These are phyloP conservation scores for Kryptolebias marmoratus DNA, from an alignment of 2,113 vertebrate genomes.

Conservation along the genomic window DNA sequence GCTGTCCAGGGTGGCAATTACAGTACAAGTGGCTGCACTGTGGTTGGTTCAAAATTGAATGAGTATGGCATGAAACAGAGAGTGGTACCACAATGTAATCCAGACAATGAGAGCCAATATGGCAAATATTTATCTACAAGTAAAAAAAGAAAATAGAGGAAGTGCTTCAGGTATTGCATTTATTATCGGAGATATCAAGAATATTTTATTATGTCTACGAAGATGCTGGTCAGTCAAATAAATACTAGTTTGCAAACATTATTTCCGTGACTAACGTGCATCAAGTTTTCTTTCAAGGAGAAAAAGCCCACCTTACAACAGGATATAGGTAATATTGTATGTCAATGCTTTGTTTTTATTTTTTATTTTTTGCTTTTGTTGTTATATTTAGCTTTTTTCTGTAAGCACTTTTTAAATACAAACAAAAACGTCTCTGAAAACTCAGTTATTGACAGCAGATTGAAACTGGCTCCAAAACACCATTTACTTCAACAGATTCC, in stretches of 20 bases:
- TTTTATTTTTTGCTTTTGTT: too few relatives aligned
- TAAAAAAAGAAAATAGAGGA: neutral
- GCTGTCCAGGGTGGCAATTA: constrained; percentile 58
- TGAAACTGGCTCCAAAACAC: too few relatives aligned
- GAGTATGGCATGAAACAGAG: constrained; percentile 30
- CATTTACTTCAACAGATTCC: too few relatives aligned
- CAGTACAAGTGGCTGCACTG: constrained; percentile 40
- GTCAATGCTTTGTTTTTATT: too few relatives aligned
- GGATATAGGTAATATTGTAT: too few relatives aligned
- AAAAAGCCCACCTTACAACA: too few relatives aligned
- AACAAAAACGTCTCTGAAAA: too few relatives aligned
- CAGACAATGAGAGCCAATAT: neutral
- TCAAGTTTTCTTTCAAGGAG: neutral
- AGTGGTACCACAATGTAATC: constrained; percentile 32
- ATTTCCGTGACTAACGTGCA: neutral
- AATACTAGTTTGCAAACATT: neutral
- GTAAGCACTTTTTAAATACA: too few relatives aligned
- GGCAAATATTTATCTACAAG: constrained; percentile 16
- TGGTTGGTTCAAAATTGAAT: constrained; percentile 33
- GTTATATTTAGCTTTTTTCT: too few relatives aligned
- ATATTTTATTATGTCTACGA: neutral
- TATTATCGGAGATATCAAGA: neutral
- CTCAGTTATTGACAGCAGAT: too few relatives aligned
- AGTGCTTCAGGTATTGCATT: neutral
- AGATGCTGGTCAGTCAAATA: neutral